Conservation (phyloP, 2,888 invertebrate species). For the Busseola fusca region DNA sequence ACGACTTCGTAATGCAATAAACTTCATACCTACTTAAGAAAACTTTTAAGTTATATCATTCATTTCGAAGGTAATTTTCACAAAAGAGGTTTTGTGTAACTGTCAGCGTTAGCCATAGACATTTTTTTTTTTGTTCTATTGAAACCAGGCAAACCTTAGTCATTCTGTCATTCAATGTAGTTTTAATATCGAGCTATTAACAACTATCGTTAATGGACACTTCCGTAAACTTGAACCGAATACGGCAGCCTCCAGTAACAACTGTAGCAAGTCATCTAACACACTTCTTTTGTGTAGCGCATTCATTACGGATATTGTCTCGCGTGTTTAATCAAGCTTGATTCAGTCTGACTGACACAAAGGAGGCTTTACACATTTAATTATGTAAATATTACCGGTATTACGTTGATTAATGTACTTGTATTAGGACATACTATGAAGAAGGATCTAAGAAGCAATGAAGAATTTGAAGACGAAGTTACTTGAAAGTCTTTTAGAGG, state of each 20-base stretch:
- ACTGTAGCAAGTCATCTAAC: slow-evolving; percentile 37
- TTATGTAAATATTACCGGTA: slow-evolving; percentile 49
- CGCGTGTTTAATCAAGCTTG: slow-evolving; percentile 45
- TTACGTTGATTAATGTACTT: slow-evolving; percentile 41
- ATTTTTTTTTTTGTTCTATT: not conserved
- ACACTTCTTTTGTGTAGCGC: slow-evolving; percentile 51
- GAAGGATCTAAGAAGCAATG: not conserved
- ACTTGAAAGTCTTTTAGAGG: not conserved
- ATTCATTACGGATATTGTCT: slow-evolving; percentile 56
- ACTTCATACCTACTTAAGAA: slow-evolving; percentile 20
- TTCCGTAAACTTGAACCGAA: slow-evolving; percentile 45
- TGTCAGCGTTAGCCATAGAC: slow-evolving; percentile 5
- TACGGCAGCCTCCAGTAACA: slow-evolving; percentile 37
- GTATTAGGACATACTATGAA: slow-evolving; percentile 10
- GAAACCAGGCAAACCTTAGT: slow-evolving; percentile 5
- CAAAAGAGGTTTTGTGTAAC: slow-evolving; percentile 3
- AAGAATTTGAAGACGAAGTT: not conserved
- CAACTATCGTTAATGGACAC: slow-evolving; percentile 31
- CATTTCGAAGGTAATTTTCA: not conserved
- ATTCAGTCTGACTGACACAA: slow-evolving; percentile 52
- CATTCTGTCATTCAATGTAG: slow-evolving; percentile 5
- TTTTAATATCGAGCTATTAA: slow-evolving; percentile 22
- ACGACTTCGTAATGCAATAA: slow-evolving; percentile 40
- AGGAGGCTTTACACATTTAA: slow-evolving; percentile 45
- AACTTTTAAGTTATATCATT: slow-evolving; percentile 5